phyloP scores from a whole-genome alignment of 1,140 invertebrate species.

The Zaprionus africanus region DNA sequence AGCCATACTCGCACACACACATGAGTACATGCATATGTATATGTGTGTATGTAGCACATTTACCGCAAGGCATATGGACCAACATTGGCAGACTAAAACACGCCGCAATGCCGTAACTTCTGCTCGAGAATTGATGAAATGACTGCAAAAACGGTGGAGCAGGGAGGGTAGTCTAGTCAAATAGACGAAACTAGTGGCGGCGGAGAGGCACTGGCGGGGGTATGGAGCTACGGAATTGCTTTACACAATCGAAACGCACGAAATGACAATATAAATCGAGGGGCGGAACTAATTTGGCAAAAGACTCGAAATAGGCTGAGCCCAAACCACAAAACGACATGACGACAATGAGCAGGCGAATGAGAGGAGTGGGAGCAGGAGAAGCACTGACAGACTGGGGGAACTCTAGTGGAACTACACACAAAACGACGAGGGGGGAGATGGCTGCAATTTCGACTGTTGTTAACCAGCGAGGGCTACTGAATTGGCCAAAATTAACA shows the following conservation, averaged over 20 bases:
- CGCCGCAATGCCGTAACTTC: constrained; percentile 77
- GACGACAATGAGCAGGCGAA: constrained; percentile 57
- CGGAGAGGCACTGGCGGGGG: background rate
- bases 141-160: constrained; percentile 41
- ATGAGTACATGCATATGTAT: constrained; percentile 11
- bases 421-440: constrained; percentile 17
- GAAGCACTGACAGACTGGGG: background rate
- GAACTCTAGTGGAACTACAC: no score
- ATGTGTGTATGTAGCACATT: background rate
- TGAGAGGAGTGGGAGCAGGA: constrained; percentile 5
- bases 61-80: constrained; percentile 6
- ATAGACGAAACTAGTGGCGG: constrained; percentile 27
- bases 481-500: constrained; percentile 81
- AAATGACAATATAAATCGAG: constrained; percentile 83
- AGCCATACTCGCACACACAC: constrained; percentile 29
- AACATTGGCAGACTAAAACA: constrained; percentile 46
- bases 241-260: constrained; percentile 81
- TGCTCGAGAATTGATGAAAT: constrained; percentile 68
- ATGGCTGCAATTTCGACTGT: constrained; percentile 43
- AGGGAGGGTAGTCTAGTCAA: constrained; percentile 5
- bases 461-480: constrained; percentile 30
- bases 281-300: constrained; percentile 82
- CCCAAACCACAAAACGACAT: constrained; percentile 68
- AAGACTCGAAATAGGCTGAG: constrained; percentile 79
- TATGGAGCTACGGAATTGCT: constrained; percentile 65